Conservation (phyloP, 2,113 vertebrate genomes). For the Phainopepla nitens region DNA sequence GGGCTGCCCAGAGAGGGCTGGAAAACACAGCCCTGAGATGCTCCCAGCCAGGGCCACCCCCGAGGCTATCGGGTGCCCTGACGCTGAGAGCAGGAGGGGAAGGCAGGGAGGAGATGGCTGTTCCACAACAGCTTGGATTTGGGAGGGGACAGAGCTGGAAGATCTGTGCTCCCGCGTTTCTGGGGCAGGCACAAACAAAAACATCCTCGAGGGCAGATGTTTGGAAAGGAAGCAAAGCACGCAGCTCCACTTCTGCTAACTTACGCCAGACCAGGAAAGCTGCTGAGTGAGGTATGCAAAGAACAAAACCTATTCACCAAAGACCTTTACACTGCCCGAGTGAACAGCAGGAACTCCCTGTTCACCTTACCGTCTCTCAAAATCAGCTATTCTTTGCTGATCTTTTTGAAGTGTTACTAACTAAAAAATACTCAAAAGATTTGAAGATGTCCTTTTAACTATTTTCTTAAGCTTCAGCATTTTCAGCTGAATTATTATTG, state of each 20-base stretch:
- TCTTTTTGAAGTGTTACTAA: not conserved
- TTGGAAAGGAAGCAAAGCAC: not conserved
- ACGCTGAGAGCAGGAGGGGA: rapidly evolving
- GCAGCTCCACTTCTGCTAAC: not conserved
- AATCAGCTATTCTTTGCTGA: not conserved
- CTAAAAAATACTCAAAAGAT: not conserved
- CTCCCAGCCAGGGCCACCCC: not conserved
- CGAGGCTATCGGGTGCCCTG: rapidly evolving
- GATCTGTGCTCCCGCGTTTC: rapidly evolving
- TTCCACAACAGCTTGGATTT: rapidly evolving
- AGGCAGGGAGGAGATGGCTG: rapidly evolving
- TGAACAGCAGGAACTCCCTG: not conserved
- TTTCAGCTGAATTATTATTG: not conserved
- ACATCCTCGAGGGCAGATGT: not conserved
- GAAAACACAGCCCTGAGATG: not conserved
- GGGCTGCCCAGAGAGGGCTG: not conserved
- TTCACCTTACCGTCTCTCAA: not conserved
- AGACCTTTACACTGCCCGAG: rapidly evolving
- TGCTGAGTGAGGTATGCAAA: rapidly evolving
- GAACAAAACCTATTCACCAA: not conserved
- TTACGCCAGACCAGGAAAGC: not conserved
- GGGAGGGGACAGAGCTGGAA: not conserved
- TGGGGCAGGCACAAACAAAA: not conserved
- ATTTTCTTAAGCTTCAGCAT: not conserved
- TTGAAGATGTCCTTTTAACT: not conserved